phyloP scores from a whole-genome alignment of 2,797 vertebrate species.

The Phoxinus dragarum region DNA sequence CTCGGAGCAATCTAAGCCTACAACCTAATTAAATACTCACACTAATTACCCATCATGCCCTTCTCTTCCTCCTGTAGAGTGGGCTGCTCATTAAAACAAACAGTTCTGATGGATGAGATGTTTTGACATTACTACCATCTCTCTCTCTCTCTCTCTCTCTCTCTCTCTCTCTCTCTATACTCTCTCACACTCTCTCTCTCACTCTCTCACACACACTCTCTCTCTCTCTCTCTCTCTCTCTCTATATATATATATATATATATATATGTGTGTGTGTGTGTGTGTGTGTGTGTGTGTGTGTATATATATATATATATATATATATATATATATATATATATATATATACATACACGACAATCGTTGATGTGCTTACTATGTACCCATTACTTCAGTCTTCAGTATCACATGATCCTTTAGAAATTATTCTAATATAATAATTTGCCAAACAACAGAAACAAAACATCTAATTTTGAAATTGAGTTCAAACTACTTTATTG shows the following conservation, averaged over 20 bases:
- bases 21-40: slow-evolving; percentile 70
- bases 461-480: background rate
- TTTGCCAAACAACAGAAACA: background rate
- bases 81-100: slow-evolving; percentile 53
- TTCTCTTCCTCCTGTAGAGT: slow-evolving; percentile 35
- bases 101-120: slow-evolving; percentile 43
- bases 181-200: no score
- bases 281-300: no score
- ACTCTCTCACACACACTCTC: no score
- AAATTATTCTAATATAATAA: background rate
- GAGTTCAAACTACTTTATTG: background rate
- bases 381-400: background rate
- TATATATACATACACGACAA: background rate
- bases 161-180: no score
- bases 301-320: background rate
- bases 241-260: no score
- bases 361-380: background rate
- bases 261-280: no score
- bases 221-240: no score
- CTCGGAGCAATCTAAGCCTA: slow-evolving; percentile 58
- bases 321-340: background rate
- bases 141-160: no score
- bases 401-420: background rate
- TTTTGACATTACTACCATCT: slow-evolving; percentile 3
- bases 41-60: slow-evolving; percentile 66